Evolutionary conservation across 1,140 invertebrate species (phyloP), one percentile per base, ranked within the genome.

Genomic region (Drosophila virilis): DNA sequence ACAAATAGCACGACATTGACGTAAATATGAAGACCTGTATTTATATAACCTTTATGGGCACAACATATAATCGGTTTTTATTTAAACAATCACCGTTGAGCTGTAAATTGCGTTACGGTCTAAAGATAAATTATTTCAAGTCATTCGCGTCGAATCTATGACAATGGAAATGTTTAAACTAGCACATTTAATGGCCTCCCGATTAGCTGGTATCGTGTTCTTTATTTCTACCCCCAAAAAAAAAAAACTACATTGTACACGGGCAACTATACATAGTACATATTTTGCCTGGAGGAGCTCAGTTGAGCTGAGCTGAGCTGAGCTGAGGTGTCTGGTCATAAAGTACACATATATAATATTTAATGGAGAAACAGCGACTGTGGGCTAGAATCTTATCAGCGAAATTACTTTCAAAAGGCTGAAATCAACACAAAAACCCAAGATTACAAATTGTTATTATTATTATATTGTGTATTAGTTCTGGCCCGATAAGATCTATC

Each of bases 391-490:
- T 85, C 82, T 85, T 85, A 85, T 85, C 81, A 75, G 50, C 73
- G 51, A 74, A 86, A 80, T 84, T 77, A 84, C 80, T 68, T 84
- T 82, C 43, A 58, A 78, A 82, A 68, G 76, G 68, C 65, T 76
- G 64, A 75, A 77, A 84, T 84, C 81, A 82, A 86, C 81, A 66
- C 74, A 54, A 74, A 52, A 70, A 79, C 72, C 82, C 64, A 74
- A 88, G 83, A 86, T 86, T 86, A 86, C 83, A 79, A 88, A 77
- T 78, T 88, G 78, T 72, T 85, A 78, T 78, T 67, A 72, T 89
- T 81, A 86, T 84, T 84, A 84, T 84, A 80, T 73, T 74, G 72
- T 77, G 83, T 77, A 88, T 86, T 88, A 88, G 81, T 79, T 89
- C 65, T 74, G 61, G 58, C 38, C 54, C 82, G 84, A 86, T 86